Conservation (phyloP, 2,113 vertebrate genomes). For the Upupa epops region DNA sequence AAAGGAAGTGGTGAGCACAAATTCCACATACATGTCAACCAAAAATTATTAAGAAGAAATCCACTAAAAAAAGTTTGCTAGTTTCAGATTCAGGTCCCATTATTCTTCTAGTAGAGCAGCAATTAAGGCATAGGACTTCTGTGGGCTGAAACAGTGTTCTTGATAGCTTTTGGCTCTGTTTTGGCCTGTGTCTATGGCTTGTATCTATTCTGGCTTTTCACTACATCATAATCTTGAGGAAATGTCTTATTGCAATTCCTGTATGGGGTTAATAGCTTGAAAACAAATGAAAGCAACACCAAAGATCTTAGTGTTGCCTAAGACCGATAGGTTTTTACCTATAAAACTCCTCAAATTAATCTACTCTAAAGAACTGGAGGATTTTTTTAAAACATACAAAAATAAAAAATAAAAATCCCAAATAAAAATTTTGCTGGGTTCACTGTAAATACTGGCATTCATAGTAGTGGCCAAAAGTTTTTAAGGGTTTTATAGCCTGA, state of each 20-base stretch:
- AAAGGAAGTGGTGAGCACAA: not conserved
- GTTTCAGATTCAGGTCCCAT: not conserved
- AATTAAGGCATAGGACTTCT: not conserved
- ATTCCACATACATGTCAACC: not conserved
- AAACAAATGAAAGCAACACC: not conserved
- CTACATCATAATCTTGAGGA: not conserved
- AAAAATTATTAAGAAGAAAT: not conserved
- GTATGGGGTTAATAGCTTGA: not conserved
- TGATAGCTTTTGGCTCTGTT: not conserved
- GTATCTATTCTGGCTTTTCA: not conserved
- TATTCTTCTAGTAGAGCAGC: not conserved
- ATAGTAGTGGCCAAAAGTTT: not conserved
- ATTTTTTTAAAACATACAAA: not conserved
- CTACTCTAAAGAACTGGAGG: not conserved
- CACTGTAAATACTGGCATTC: not conserved
- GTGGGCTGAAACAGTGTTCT: not conserved
- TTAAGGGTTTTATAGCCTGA: not conserved
- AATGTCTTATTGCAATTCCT: not conserved
- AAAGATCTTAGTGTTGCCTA: not conserved
- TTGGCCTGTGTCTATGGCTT: not conserved
- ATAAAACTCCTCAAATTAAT: not conserved
- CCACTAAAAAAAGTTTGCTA: not conserved
- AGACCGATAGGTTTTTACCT: not conserved
- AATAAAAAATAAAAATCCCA: accelerated
- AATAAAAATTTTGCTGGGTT: not conserved